A percentile compares a stretch with the other conserved stretches of the same genome.
Conservation (phyloP, 2,113 vertebrate genomes). For the Tragulus kanchil region DNA sequence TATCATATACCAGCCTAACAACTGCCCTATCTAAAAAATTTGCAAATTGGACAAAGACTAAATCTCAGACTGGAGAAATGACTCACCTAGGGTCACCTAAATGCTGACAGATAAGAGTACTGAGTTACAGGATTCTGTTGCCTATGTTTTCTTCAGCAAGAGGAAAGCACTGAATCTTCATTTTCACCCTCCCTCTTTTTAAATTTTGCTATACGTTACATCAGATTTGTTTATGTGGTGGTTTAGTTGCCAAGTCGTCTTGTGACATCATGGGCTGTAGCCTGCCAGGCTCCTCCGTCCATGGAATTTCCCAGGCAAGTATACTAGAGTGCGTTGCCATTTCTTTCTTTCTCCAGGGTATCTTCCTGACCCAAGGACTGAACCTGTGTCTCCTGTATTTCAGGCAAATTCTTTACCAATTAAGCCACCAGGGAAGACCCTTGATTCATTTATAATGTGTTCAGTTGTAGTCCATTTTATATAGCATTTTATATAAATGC, state of each 20-base stretch:
- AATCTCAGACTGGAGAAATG: not conserved
- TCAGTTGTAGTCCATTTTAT: not conserved
- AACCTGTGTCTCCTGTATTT: not conserved
- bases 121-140: not conserved
- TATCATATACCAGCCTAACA: not conserved
- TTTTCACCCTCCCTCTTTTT: not conserved
- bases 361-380: not conserved
- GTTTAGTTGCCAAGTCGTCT: not conserved
- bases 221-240: not conserved
- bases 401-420: not conserved
- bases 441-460: not conserved
- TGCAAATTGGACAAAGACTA: not conserved
- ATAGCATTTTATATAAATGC: not conserved
- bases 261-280: not conserved
- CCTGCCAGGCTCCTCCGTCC: not conserved
- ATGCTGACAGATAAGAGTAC: not conserved
- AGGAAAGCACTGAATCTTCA: not conserved
- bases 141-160: rapidly evolving
- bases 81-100: not conserved
- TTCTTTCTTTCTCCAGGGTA: not conserved
- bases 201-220: not conserved
- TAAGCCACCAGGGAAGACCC: not conserved
- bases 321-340: not conserved
- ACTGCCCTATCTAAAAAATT: not conserved
- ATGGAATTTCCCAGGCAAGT: not conserved